phyloP scores from a whole-genome alignment of 2,113 vertebrate genomes.

The Microtus richardsoni region DNA sequence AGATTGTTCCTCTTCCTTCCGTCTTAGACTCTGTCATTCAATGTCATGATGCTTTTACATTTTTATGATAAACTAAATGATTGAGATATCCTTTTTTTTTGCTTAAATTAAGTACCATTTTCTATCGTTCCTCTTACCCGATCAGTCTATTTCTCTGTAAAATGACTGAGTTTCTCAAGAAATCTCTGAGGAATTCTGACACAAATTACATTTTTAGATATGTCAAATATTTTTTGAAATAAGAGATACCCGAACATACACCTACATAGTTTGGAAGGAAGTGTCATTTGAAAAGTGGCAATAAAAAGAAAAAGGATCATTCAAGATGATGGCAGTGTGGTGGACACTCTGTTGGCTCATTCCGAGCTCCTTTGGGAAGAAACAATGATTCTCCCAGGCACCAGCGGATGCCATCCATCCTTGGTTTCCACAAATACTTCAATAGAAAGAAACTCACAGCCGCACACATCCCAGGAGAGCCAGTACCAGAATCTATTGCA shows the following conservation, averaged over 20 bases:
- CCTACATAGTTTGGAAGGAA: not conserved
- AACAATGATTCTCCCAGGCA: not conserved
- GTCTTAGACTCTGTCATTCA: constrained; percentile 80
- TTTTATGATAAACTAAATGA: constrained; percentile 82
- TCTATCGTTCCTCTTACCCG: constrained; percentile 70
- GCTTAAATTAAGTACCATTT: constrained; percentile 74
- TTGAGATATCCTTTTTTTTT: constrained; percentile 71
- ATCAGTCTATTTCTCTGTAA: constrained; percentile 69
- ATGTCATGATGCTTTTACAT: constrained; percentile 76
- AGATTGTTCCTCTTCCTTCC: constrained; percentile 75
- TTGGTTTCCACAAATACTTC: not conserved
- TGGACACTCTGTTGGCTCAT: not conserved
- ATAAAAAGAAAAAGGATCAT: not conserved
- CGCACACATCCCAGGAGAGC: not conserved
- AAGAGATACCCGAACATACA: not conserved
- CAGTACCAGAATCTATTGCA: not conserved
- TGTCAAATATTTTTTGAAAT: constrained; percentile 12
- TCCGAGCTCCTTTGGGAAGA: not conserved
- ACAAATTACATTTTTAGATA: constrained; percentile 1
- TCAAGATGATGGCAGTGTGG: not conserved
- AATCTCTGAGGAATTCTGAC: not conserved
- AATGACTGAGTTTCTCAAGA: constrained; percentile 59
- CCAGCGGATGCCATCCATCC: too few relatives aligned
- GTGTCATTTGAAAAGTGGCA: not conserved
- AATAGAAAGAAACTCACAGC: not conserved